phyloP scores from a whole-genome alignment of 2,888 invertebrate species.

The Drosophila atripex region DNA sequence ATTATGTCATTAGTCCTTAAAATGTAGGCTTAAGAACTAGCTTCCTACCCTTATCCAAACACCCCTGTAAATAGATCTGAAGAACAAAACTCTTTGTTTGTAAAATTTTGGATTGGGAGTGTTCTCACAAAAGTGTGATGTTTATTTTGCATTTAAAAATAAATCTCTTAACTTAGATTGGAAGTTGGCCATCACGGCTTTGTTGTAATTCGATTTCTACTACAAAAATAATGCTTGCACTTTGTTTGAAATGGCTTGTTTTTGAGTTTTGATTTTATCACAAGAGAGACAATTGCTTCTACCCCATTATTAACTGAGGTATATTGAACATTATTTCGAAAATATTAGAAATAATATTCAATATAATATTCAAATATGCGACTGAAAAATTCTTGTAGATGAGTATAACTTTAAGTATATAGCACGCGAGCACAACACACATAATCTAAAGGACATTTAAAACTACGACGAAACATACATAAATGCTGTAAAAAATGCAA shows the following conservation, averaged over 20 bases:
- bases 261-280: slow-evolving; percentile 4
- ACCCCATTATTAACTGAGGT: slow-evolving; percentile 10
- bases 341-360: no score
- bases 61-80: slow-evolving; percentile 17
- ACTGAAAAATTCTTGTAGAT: not conserved
- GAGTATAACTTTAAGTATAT: slow-evolving; percentile 1
- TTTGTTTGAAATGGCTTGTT: not conserved
- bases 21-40: not conserved
- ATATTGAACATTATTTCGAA: slow-evolving; percentile 5
- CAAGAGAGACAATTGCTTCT: slow-evolving; percentile 5
- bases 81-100: not conserved
- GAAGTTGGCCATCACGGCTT: slow-evolving; percentile 3
- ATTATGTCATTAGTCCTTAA: not conserved
- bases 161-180: slow-evolving; percentile 18
- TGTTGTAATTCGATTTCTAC: not conserved
- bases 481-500: slow-evolving; percentile 33
- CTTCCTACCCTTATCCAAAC: not conserved
- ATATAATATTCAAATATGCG: no score
- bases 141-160: slow-evolving; percentile 23
- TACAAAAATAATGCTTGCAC: no score
- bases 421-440: slow-evolving; percentile 34
- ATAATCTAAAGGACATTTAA: slow-evolving; percentile 34
- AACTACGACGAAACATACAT: slow-evolving; percentile 39
- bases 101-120: not conserved
- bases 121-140: slow-evolving; percentile 1